Percentiles rank a stretch among this genome's conserved stretches.
These are phyloP conservation scores for Centropus bengalensis DNA, from an alignment of 2,113 vertebrate species.

Conservation along the genomic window DNA sequence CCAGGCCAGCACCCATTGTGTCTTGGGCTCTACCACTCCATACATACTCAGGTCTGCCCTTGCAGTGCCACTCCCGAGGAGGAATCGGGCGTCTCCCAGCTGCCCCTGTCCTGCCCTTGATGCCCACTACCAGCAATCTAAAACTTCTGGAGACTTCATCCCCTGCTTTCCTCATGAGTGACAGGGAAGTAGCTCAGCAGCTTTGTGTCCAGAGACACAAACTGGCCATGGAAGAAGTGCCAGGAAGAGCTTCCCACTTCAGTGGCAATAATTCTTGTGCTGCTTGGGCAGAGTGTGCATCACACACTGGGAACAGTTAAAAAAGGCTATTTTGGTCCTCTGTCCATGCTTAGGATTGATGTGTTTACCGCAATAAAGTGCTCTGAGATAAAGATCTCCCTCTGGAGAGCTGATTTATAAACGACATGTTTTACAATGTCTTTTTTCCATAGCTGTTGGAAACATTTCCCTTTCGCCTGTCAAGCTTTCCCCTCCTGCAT, in stretches of 20 bases:
- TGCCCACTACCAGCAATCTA: neutral
- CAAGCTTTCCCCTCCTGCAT: neutral
- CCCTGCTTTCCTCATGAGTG: neutral
- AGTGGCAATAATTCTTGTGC: neutral
- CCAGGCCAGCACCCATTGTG: accelerated
- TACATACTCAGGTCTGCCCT: neutral
- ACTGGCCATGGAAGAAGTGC: neutral
- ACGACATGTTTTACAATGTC: neutral
- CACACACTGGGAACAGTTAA: neutral
- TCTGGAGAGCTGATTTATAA: neutral
- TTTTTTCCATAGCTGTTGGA: neutral
- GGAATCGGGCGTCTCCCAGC: neutral
- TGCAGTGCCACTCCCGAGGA: neutral
- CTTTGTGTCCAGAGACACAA: neutral
- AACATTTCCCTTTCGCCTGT: neutral
- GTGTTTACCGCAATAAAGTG: neutral
- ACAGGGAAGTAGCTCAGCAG: neutral
- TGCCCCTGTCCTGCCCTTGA: neutral
- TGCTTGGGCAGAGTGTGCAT: neutral
- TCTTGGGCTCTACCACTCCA: accelerated
- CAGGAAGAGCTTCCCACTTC: neutral
- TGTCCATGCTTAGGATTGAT: neutral
- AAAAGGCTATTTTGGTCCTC: neutral
- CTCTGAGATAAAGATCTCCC: conserved; percentile 17
- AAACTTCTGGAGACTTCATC: neutral